Conservation (phyloP, 2,797 vertebrate genomes). For the Adelosebastes latens region DNA sequence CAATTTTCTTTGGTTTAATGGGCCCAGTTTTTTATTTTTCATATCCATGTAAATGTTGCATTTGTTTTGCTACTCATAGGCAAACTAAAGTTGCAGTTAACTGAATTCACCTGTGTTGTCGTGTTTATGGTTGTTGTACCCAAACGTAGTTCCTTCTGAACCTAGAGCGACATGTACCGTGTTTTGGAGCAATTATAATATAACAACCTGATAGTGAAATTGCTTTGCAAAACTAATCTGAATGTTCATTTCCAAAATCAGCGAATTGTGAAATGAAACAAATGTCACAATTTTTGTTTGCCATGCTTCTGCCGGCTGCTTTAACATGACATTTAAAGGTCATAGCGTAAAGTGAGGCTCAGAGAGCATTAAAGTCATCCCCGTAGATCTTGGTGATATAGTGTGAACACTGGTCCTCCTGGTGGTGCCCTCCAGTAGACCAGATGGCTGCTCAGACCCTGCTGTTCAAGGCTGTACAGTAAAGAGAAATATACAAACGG, state of each 20-base stretch:
- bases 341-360: background rate
- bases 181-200: background rate
- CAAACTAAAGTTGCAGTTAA: background rate
- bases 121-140: background rate
- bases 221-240: background rate
- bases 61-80: background rate
- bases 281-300: slow-evolving; percentile 8
- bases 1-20: background rate
- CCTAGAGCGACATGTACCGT: background rate
- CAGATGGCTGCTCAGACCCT: slow-evolving; percentile 54
- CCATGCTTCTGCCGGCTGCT: background rate
- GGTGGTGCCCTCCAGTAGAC: slow-evolving; percentile 4
- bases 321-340: slow-evolving; percentile 18
- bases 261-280: slow-evolving; percentile 20
- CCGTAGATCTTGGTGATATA: background rate
- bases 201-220: background rate
- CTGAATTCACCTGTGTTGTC: background rate
- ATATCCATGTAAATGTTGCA: background rate
- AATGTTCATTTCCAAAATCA: slow-evolving; percentile 9
- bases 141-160: background rate
- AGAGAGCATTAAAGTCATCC: background rate
- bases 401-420: slow-evolving; percentile 1
- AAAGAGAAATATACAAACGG: slow-evolving; percentile 7
- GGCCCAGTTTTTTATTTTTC: background rate
- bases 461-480: slow-evolving; percentile 37